Conservation (phyloP, 2,888 invertebrate genomes). For the Empis stercorea region DNA sequence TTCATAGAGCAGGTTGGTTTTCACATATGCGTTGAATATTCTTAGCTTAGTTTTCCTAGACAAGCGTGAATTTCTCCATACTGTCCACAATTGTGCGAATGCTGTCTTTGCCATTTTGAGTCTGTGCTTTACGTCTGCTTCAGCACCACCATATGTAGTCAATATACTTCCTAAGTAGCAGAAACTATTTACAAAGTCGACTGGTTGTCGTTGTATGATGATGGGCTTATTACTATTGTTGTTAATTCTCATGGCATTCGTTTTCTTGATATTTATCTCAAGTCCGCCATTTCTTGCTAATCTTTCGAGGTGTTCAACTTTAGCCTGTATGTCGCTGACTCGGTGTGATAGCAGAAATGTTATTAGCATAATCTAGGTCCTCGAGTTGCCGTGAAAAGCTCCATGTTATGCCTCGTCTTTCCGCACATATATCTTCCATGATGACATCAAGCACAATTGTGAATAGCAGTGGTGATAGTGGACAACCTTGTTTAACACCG, state of each 20-base stretch:
- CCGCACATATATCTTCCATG: not conserved
- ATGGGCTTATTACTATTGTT: not conserved
- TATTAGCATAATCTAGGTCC: not conserved
- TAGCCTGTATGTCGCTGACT: not conserved
- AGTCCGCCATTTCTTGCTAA: not conserved
- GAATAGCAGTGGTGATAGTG: not conserved
- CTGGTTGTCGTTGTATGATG: not conserved
- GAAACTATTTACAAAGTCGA: not conserved
- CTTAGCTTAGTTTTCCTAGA: not conserved
- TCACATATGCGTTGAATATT: not conserved
- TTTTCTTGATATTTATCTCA: not conserved
- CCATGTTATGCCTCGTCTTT: not conserved
- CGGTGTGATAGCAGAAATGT: not conserved
- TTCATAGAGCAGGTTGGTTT: no score
- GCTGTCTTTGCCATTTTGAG: not conserved
- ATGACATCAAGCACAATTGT: not conserved
- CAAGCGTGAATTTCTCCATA: not conserved
- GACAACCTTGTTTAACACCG: not conserved
- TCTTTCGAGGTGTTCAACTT: not conserved
- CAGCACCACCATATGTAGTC: not conserved
- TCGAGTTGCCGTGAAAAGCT: not conserved
- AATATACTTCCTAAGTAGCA: not conserved
- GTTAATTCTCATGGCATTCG: not conserved
- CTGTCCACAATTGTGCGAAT: not conserved
- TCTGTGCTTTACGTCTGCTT: not conserved